These are phyloP conservation scores for Chelonoidis abingdonii DNA, from an alignment of 2,113 vertebrate species.

Conservation along the genomic window DNA sequence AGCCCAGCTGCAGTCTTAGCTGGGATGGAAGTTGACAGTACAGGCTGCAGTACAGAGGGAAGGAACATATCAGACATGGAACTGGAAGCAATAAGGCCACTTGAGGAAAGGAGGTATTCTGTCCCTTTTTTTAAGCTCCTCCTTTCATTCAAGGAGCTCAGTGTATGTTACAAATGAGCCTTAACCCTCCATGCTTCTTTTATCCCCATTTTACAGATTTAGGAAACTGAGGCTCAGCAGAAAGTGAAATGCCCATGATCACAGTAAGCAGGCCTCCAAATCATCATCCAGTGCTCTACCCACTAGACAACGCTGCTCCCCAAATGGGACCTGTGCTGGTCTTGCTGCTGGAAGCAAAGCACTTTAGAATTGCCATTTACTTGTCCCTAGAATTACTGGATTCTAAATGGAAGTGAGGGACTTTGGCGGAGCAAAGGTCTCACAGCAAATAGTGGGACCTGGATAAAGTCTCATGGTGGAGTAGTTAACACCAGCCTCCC, in stretches of 20 bases:
- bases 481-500: not conserved
- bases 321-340: not conserved
- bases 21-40: not conserved
- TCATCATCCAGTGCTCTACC: fast-evolving
- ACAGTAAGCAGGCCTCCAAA: not conserved
- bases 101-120: not conserved
- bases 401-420: not conserved
- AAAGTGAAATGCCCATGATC: fast-evolving
- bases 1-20: not conserved
- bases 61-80: not conserved
- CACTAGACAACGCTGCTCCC: not conserved
- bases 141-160: not conserved
- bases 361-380: not conserved
- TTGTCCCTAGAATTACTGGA: not conserved
- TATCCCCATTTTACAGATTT: not conserved
- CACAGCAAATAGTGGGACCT: not conserved
- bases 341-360: not conserved
- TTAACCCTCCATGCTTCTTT: too few species aligned
- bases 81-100: not conserved
- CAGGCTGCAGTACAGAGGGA: not conserved
- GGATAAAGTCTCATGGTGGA: not conserved
- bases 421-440: not conserved
- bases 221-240: fast-evolving
- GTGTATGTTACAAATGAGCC: not conserved
- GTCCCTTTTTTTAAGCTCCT: not conserved